These are phyloP conservation scores for Apis florea DNA, from an alignment of 1,140 invertebrate species.

Conservation along the genomic window DNA sequence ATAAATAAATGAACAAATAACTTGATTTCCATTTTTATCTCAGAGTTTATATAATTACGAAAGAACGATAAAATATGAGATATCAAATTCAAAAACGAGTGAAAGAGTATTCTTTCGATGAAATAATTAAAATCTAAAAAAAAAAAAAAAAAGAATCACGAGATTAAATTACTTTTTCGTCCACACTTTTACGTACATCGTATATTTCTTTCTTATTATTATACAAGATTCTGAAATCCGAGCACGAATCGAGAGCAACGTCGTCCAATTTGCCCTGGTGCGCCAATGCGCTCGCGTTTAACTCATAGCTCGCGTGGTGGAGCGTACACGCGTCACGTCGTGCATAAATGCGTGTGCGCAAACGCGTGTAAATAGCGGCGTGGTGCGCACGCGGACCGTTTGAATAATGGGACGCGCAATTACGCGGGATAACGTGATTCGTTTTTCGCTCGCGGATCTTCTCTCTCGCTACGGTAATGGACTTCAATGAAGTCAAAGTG, in stretches of 20 bases:
- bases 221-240: background rate
- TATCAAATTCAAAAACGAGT: too few species aligned
- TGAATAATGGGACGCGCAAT: constrained; percentile 64
- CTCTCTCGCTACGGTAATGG: background rate
- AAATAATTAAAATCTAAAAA: too few species aligned
- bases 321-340: constrained; percentile 35
- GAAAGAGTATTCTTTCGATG: too few species aligned
- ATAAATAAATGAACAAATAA: too few species aligned
- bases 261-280: background rate
- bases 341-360: constrained; percentile 53
- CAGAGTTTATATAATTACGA: too few species aligned
- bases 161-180: too few species aligned
- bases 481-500: background rate
- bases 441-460: constrained; percentile 41
- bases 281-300: constrained; percentile 44
- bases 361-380: constrained; percentile 60
- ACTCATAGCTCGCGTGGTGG: constrained; percentile 48
- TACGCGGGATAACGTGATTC: constrained; percentile 58
- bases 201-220: too few species aligned
- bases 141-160: too few species aligned
- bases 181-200: too few species aligned
- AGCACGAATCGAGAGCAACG: background rate
- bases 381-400: constrained; percentile 54
- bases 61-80: too few species aligned
- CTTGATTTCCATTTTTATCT: too few species aligned